Evolutionary conservation across 2,888 invertebrate genomes (phyloP), one percentile per base, ranked within the genome.

Genomic region (Dicranocentrus wangi): DNA sequence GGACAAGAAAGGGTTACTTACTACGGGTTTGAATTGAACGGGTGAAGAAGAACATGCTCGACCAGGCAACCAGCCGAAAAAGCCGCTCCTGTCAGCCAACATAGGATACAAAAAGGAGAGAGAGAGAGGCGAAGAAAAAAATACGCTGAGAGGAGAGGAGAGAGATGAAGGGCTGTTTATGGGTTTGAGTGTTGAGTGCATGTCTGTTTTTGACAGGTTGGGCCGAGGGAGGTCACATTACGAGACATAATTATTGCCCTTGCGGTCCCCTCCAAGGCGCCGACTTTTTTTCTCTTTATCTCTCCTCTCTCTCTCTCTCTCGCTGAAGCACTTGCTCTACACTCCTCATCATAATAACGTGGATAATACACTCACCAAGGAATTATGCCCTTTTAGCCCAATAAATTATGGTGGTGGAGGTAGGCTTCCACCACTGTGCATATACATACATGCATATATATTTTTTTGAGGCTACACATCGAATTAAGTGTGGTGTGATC

Each of bases 171-270:
- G 79, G 65, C 58, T 71, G 79, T 76, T 66, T 76, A 70, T 70
- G 77, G 77, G 63, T 69, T 55, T 63, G 79, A 66, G 79, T 79
- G 79, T 79, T 79, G 79, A 79, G 79, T 79, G 79, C 79, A 71
- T 79, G 79, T 79, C 79, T 79, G 79, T 72, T 79, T 79, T 79
- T 79, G 79, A 79, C 79, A 79, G 79, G 79, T 79, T 79, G 65
- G 71, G 79, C 79, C 58, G 71, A 79, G 79, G 79, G 79, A 79
- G 79, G 79, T 79, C 79, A 79, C 79, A 79, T 79, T 79, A 79
- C 79, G 65, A 71, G 79, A 79, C 79, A 79, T 79, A 79, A 79
- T 79, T 79, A 79, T 79, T 79, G 79, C 71, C 70, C 79, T 79
- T 79, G 71, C 55, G 78, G 78, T 70, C 70, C 78, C 69, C 51